Conservation (phyloP, 2,113 vertebrate genomes). For the Gymnogyps californianus region DNA sequence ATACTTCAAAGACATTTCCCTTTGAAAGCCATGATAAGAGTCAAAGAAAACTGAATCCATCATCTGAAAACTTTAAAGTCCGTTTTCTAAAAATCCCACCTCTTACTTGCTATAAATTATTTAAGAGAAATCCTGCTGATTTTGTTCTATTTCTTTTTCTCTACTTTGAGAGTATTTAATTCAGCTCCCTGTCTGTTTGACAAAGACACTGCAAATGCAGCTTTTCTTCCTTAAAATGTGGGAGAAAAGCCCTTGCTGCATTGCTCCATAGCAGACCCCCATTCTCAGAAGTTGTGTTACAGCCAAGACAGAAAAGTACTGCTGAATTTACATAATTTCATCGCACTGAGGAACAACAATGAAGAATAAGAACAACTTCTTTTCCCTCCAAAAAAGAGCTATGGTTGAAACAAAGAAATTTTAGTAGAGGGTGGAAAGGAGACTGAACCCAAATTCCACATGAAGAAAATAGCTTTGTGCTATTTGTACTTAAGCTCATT, state of each 20-base stretch:
- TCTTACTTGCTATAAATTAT: slow-evolving; percentile 34
- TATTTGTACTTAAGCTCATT: neutral
- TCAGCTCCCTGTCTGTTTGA: neutral
- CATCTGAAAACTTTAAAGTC: neutral
- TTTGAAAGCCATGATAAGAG: slow-evolving; percentile 29
- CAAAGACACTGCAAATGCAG: neutral
- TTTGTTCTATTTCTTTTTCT: neutral
- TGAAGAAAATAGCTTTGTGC: neutral
- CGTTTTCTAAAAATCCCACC: neutral
- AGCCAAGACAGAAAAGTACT: neutral
- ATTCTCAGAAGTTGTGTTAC: neutral
- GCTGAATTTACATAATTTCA: neutral
- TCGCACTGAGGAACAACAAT: neutral
- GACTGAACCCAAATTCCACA: neutral
- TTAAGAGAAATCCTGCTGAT: slow-evolving; percentile 5
- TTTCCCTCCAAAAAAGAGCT: neutral
- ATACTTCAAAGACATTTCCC: slow-evolving; percentile 12
- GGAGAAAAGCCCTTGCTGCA: neutral
- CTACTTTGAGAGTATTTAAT: neutral
- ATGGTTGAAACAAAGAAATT: neutral
- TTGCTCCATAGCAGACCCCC: neutral
- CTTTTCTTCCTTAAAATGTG: neutral
- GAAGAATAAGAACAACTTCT: neutral
- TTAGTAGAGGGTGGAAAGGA: neutral
- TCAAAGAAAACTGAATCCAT: slow-evolving; percentile 7